Evolutionary conservation across 2,113 vertebrate species (phyloP), one percentile per base, ranked within the genome.

Genomic region (Microcebus jonahi): DNA sequence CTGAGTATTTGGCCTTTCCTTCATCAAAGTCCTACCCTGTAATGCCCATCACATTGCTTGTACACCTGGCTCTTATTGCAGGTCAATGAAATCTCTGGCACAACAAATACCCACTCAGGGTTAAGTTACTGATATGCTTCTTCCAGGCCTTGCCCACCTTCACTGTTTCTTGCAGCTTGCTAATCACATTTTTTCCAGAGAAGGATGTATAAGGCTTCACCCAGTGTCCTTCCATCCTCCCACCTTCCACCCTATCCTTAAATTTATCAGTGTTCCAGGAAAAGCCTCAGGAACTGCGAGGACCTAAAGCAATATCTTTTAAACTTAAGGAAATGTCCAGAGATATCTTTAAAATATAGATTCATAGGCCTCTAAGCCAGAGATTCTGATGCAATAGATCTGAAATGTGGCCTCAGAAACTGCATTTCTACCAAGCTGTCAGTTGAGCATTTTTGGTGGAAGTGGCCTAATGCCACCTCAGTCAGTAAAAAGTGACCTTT

Each of bases 401-500:
- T 81, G n/a, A 55, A 23, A 2, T 50, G 1, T 68, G 53, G 31
- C 63, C 76, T 96, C 31, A 91, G 81, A 85, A 90, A 55, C 14
- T 84, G 17, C 36, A 67, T 77, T 94, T 84, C n/a, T 27, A 67
- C 39, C 68, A 91, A 71, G 39, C 29, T 92, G 59, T 45, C 34
- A 45, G 17, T 14, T 92, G 75, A 55, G 55, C 25, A 42, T 88
- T 90, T 92, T 81, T 75, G 87, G 42, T 45, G 71, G 76, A 95
- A 61, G 34, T 88, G 2, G 63, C 71, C 80, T 39, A 50, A 92
- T 88, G 85, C 76, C 55, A 71, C 91, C 34, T 71, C 50, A 90
- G n/a, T 94, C n/a, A 61, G 76, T 81, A 65, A 88, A 93, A 77
- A 34, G 23, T 95, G 83, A 95, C 76, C 50, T 93, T 96, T 90